Evolutionary conservation across 2,797 vertebrate genomes (phyloP).

Genomic region (Heteromormyrus szaboi): DNA sequence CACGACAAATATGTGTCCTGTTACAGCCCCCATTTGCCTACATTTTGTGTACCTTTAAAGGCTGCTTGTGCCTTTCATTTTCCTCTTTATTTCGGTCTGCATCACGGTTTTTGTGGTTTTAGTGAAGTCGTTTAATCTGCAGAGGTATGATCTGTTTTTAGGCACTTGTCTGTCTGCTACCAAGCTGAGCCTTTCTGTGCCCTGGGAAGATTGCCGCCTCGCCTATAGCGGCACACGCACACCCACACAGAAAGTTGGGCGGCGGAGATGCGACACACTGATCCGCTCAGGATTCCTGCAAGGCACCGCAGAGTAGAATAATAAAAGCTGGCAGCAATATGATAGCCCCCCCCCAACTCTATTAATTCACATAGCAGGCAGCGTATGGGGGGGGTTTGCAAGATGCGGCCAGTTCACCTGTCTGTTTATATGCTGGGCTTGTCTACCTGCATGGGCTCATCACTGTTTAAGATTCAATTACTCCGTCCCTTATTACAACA

Average conservation of each 20-base stretch:
- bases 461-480: neutral
- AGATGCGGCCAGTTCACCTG: neutral
- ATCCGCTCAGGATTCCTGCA: neutral
- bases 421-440: neutral
- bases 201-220: neutral
- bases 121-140: neutral
- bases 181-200: neutral
- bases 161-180: neutral
- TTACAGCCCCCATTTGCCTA: neutral
- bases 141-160: neutral
- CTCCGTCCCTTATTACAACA: neutral
- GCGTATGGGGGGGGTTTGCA: neutral
- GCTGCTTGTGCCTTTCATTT: slow-evolving; percentile 30
- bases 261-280: neutral
- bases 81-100: neutral
- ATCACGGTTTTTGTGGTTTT: neutral
- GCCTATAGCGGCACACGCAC: neutral
- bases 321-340: neutral
- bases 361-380: neutral
- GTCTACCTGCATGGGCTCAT: neutral
- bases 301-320: neutral
- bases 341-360: neutral
- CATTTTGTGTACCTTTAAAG: slow-evolving; percentile 50
- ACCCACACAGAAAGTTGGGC: neutral
- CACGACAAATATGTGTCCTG: neutral